Evolutionary conservation across 2,888 invertebrate species (phyloP).

Genomic region (Torymus tubicola): DNA sequence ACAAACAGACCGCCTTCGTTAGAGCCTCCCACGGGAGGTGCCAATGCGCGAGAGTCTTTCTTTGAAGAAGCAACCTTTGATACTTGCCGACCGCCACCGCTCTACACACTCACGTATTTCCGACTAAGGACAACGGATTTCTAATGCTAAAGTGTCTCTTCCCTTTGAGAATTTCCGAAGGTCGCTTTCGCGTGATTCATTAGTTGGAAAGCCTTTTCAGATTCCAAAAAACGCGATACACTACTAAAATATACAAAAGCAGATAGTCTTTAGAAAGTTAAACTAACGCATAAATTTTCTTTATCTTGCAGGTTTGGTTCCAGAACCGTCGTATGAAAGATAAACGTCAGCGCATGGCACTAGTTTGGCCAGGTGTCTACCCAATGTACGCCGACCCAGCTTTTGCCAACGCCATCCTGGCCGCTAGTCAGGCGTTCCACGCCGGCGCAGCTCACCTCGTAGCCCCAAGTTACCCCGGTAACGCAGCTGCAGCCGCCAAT

Average conservation of each 20-base stretch:
- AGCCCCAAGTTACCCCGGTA: conserved; percentile 76
- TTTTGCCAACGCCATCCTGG: conserved; percentile 93
- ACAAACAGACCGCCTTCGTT: conserved; percentile 59
- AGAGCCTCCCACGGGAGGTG: conserved; percentile 15
- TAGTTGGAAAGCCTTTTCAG: too few species aligned
- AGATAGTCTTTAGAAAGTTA: too few species aligned
- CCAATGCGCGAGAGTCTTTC: conserved; percentile 25
- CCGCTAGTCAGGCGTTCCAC: conserved; percentile 80
- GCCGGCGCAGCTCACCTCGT: conserved; percentile 77
- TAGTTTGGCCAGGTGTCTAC: conserved; percentile 91
- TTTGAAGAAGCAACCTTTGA: conserved; percentile 29
- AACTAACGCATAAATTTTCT: conserved; percentile 20
- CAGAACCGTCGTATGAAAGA: conserved; percentile 98
- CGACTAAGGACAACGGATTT: conserved; percentile 14
- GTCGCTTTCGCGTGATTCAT: too few species aligned
- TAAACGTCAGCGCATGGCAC: conserved; percentile 95
- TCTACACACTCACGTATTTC: too few species aligned
- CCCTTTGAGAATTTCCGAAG: too few species aligned
- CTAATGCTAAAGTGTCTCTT: conserved; percentile 5
- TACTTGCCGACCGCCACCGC: conserved; percentile 11
- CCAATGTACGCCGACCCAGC: conserved; percentile 96
- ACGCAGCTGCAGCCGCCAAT: conserved; percentile 79
- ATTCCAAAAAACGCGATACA: background rate
- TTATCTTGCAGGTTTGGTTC: conserved; percentile 92
- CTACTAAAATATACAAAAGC: background rate